Conservation (phyloP, 2,797 vertebrate species). For the Staurois parvus region DNA sequence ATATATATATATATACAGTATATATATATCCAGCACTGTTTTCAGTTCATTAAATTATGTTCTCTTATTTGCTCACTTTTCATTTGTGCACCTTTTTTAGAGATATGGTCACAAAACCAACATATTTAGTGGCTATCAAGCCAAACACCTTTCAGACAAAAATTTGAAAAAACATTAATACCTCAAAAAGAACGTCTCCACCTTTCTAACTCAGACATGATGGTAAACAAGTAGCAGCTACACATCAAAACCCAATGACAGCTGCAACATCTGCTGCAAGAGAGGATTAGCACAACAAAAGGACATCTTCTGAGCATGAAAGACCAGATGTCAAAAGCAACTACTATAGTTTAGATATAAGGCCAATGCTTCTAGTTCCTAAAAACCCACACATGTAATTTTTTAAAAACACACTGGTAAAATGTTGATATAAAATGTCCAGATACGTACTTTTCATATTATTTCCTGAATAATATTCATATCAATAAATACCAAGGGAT, state of each 20-base stretch:
- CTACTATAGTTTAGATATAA: constrained; percentile 35
- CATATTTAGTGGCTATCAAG: constrained; percentile 55
- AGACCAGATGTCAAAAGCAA: constrained; percentile 53
- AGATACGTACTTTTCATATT: no score
- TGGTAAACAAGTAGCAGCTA: constrained; percentile 48
- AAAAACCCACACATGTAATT: neutral
- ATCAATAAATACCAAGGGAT: no score
- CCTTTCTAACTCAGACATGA: constrained; percentile 57
- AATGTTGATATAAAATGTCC: no score
- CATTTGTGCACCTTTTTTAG: constrained; percentile 4
- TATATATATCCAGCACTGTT: no score
- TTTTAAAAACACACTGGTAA: neutral
- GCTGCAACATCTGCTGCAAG: constrained; percentile 39
- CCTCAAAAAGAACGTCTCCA: constrained; percentile 52
- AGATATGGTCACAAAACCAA: constrained; percentile 50
- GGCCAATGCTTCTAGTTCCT: constrained; percentile 18
- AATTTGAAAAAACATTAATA: constrained; percentile 24
- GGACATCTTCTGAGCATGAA: constrained; percentile 51
- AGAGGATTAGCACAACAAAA: constrained; percentile 58
- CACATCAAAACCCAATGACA: constrained; percentile 61
- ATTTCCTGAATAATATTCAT: no score
- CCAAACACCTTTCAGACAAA: constrained; percentile 46
- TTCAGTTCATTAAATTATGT: neutral
- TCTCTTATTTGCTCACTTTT: constrained; percentile 8
- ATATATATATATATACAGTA: no score